A percentile compares a stretch with the other conserved stretches of the same genome.
Evolutionary conservation across 2,888 invertebrate genomes (phyloP).

Genomic region (Lepidochitona cinerea): DNA sequence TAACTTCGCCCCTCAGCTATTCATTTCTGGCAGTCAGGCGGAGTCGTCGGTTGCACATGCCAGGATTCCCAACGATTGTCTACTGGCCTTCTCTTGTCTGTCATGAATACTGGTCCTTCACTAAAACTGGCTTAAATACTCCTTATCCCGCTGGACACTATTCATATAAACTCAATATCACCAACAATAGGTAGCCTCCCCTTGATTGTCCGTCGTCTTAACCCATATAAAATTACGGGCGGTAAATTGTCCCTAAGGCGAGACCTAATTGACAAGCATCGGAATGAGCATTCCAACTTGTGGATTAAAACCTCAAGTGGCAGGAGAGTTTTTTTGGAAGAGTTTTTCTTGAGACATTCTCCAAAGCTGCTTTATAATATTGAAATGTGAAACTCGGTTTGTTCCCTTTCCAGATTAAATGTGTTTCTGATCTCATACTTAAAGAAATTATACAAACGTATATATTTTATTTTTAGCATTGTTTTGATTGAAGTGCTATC

Average conservation of each 20-base stretch:
- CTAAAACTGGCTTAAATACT: neutral
- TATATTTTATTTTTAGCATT: no score
- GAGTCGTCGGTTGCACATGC: neutral
- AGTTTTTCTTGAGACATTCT: no score
- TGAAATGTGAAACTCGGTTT: no score
- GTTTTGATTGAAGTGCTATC: no score
- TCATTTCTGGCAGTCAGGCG: neutral
- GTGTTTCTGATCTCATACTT: no score
- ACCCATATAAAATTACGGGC: neutral
- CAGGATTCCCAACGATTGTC: neutral
- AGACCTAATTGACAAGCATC: neutral
- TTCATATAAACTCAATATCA: neutral
- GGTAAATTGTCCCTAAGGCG: neutral
- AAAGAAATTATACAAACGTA: no score
- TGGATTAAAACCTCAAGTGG: neutral
- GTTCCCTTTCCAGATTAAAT: no score
- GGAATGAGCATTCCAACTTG: neutral
- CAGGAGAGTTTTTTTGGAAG: no score
- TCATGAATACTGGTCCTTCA: no score
- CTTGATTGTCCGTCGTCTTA: neutral
- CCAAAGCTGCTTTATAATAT: no score
- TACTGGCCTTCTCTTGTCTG: no score
- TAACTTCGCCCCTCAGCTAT: neutral
- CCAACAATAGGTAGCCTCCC: neutral
- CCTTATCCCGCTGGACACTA: neutral